Conservation (phyloP, 2,797 vertebrate species). For the Neopelma chrysocephalum region DNA sequence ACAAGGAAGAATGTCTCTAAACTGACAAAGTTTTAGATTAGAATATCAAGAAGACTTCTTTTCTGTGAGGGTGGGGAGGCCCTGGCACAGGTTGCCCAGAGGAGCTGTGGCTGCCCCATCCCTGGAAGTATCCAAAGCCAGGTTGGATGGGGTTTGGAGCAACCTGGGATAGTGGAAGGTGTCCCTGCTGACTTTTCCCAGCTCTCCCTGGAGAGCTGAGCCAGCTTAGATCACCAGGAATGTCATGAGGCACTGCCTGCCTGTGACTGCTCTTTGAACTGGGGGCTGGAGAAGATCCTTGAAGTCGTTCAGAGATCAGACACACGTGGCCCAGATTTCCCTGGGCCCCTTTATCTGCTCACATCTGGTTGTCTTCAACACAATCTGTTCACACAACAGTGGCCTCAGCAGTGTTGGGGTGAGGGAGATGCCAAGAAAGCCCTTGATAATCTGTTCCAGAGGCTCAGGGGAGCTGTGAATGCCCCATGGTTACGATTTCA, state of each 20-base stretch:
- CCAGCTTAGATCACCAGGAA: neutral
- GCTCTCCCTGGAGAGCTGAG: neutral
- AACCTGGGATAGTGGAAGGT: accelerated
- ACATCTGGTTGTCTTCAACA: conserved; percentile 40
- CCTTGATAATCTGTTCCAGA: neutral
- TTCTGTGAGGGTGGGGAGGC: accelerated
- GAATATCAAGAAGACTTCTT: neutral
- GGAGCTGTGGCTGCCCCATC: neutral
- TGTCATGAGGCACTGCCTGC: neutral
- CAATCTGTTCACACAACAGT: neutral
- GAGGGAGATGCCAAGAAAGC: neutral
- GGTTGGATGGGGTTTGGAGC: accelerated
- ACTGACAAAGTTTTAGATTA: neutral
- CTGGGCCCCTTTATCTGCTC: neutral
- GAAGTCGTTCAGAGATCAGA: conserved; percentile 13
- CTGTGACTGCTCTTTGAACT: neutral
- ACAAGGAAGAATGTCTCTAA: neutral
- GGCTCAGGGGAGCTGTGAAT: neutral
- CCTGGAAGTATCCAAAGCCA: neutral
- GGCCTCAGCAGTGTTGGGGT: neutral
- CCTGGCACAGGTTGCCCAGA: neutral
- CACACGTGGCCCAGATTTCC: neutral
- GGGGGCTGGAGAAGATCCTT: neutral
- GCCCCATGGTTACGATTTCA: neutral
- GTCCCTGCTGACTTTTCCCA: neutral